Base-by-base conservation (phyloP, 2,888 invertebrate genomes). In the Cheilosia grossa region DNA sequence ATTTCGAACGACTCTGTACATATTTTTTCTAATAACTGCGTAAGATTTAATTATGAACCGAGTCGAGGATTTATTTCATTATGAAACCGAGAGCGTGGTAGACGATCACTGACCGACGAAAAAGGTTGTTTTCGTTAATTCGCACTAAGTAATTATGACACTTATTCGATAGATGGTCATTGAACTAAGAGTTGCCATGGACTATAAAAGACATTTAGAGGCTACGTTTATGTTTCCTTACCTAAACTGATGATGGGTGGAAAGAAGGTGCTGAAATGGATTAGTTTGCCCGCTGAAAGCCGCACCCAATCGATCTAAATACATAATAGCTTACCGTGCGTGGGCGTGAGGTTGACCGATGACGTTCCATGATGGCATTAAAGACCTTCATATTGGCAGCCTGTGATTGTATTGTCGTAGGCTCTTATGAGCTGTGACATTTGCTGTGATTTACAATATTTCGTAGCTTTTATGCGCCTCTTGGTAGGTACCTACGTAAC, bases 101-200 rank as follows among this genome's bases (percentile, higher is more conserved):
- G 17, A 10, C 37, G 51, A 49, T 64, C 37, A 51, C 21, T 64
- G 64, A 37, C 64, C 51, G 64, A 4, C 9, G n/a, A 7, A 6
- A 17, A 47, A 47, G 15, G 47, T 21, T 21, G 13, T 21, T 2
- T 37, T 19, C 7, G 33, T 30, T 17, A 56, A 56, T 56, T 56
- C n/a, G 33, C 17, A 56, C 33, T 56, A 17, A 24, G 24, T 24
- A 24, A 30, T 56, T 56, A 33, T 51, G 13, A 30, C 33, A 17
- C 33, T 33, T 33, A 54, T 17, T 54, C 33, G 33, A 3, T 10
- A 37, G 33, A 56, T 56, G 56, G 56, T 56, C 19, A 30, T 56
- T 19, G 19, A 19, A 33, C 56, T 33, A 1, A 13, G 56, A 19
- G 15, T 4, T 19, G 56, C 10, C 56, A 33, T 33, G 33, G 33